Base-by-base conservation (phyloP, 2,888 invertebrate genomes). In the Drosophila rellima region DNA sequence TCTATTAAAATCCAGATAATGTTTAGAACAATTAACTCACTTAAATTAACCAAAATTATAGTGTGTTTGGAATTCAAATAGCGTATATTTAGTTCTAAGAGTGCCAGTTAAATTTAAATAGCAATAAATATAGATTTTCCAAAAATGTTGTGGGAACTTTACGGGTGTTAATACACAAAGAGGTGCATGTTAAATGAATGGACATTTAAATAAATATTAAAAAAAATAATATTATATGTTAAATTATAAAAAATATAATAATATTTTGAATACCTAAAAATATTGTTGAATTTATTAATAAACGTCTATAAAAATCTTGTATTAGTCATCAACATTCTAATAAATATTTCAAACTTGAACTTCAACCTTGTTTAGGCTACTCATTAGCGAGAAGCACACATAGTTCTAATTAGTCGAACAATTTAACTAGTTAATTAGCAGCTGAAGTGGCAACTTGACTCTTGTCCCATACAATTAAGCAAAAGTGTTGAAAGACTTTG, bases 11-110 rank as follows among this genome's bases (percentile, higher is more conserved):
- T 44, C 47, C 48, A 62, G 63, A 54, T 72, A 18, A 59, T 47
- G 55, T 61, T 61, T 23, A 8, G 3, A 47, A 48, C 61, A 79
- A 72, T 85, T 70, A 82, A 52, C n/a, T 31, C 5, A 15, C 18
- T 17, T 3, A 8, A 45, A 40, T 40, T 40, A 33, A 26, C 18
- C 26, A 40, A 56, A 55, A 55, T 67, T 60, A 10, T 39, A 40
- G 18, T 40, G 54, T 15, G 8, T 33, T 33, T 35, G 26, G 31
- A 63, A 62, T 17, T 33, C 42, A 20, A 40, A 45, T 33, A 23
- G 13, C 13, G 44, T 11, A 13, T 31, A 44, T 26, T 20, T 13
- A 11, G 11, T 29, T 50, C 31, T 29, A 5, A 23, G 26, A 23
- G 23, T 23, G 10, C 23, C 51, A 37, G 37, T 51, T 51, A 23